Base-by-base conservation (phyloP, 1,140 invertebrate genomes). In the Lordiphosa clarofinis region DNA sequence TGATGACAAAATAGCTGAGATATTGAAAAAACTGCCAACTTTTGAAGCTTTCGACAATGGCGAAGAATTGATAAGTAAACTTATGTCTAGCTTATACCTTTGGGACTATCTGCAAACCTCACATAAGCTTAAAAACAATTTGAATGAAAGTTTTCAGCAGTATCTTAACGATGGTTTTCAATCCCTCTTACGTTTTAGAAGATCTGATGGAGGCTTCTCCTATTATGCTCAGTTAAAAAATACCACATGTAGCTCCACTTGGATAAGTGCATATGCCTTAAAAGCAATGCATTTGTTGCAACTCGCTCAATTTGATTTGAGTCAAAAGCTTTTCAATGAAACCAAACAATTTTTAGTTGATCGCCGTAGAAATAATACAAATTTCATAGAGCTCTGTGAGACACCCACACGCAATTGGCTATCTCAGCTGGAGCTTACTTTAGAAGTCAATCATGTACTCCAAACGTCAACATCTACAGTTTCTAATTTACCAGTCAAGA, bases 51-150 rank as follows among this genome's bases (percentile, higher is more conserved):
- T 38, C 0, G 56, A 70, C 8, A 68, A 58, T 19, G 44, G 19
- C 8, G 64, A 71, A 19, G 48, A 58, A n/a, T 5, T 57, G 33
- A 62, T 71, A 7, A 63, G 53, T 10, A 71, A 63, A 37, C 2
- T 71, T 11, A 15, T 71, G 3, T 35, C 37, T 1, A 35, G 39
- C 0, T 63, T 52, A 28, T 13, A 28, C 33, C 35, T 72, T 0
- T 56, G 38, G 39, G n/a, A 58, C 4, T 59, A 50, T 35, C 4
- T 56, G 28, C 5, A 24, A 1, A 13, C 33, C 5, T 7, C 19
- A 0, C 11, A 2, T 1, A 35, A 9, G 19, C 3, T 36, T n/a
- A 12, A 9, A 7, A 2, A 7, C 0, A 13, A 28, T 0, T 50
- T 35, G 28, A 37, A 6, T 3, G 0, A 28, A 3, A 35, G 21